Evolutionary conservation across 2,888 invertebrate genomes (phyloP).

Genomic region (Piscicola geometra): DNA sequence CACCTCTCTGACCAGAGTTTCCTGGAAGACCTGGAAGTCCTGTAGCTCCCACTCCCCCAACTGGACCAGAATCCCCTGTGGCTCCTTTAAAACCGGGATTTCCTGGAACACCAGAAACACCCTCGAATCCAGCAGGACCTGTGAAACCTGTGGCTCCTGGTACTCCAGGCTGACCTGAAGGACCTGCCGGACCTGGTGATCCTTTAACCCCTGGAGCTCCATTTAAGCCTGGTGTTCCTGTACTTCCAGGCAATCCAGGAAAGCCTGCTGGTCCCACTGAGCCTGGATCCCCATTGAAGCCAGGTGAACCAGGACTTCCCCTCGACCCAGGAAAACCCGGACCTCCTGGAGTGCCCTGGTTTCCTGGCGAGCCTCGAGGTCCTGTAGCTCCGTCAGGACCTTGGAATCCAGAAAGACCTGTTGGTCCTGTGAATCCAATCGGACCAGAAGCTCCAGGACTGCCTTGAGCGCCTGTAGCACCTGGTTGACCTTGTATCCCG

Average conservation of each 20-base stretch:
- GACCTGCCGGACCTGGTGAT: slow-evolving; percentile 26
- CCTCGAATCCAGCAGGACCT: slow-evolving; percentile 23
- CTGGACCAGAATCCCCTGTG: slow-evolving; percentile 23
- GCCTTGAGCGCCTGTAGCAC: slow-evolving; percentile 66
- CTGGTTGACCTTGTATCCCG: slow-evolving; percentile 59
- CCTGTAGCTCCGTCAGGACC: slow-evolving; percentile 35
- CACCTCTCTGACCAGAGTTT: neutral
- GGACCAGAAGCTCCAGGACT: slow-evolving; percentile 61
- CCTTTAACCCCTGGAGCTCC: slow-evolving; percentile 40
- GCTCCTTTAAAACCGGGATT: slow-evolving; percentile 17
- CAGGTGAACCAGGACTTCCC: slow-evolving; percentile 31
- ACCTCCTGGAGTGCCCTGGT: slow-evolving; percentile 27
- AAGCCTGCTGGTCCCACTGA: slow-evolving; percentile 22
- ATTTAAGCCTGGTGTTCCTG: slow-evolving; percentile 36
- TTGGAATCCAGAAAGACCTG: slow-evolving; percentile 39
- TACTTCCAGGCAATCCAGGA: slow-evolving; percentile 21
- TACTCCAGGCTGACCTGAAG: slow-evolving; percentile 25
- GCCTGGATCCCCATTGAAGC: slow-evolving; percentile 26
- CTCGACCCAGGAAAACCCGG: slow-evolving; percentile 35
- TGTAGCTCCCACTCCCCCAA: slow-evolving; percentile 29
- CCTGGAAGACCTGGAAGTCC: slow-evolving; percentile 34
- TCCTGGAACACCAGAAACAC: slow-evolving; percentile 27
- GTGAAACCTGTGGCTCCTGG: slow-evolving; percentile 27
- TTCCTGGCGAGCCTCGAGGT: slow-evolving; percentile 31
- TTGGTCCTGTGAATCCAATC: slow-evolving; percentile 35